phyloP scores from a whole-genome alignment of 2,888 invertebrate species.

The Operophtera brumata region DNA sequence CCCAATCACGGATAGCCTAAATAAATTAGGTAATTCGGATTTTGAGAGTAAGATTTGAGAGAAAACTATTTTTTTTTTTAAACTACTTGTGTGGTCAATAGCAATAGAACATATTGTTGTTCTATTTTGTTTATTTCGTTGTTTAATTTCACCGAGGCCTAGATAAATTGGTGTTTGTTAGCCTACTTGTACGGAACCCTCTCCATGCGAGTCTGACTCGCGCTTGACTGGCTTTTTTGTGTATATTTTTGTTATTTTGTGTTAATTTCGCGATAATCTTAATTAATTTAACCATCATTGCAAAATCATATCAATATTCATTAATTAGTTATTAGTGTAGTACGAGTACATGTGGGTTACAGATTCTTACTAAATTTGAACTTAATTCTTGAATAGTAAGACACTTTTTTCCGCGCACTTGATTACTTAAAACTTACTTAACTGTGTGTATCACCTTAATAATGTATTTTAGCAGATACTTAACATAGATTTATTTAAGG shows the following conservation, averaged over 20 bases:
- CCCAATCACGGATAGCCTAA: too few relatives aligned
- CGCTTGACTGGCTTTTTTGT: too few relatives aligned
- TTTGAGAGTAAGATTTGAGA: too few relatives aligned
- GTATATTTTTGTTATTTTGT: background rate
- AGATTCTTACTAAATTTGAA: constrained; percentile 6
- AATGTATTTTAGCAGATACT: constrained; percentile 7
- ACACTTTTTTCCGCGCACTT: constrained; percentile 10
- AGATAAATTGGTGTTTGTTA: too few relatives aligned
- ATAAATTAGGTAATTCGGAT: too few relatives aligned
- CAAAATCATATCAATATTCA: constrained; percentile 24
- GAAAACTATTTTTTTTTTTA: too few relatives aligned
- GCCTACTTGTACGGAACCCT: too few relatives aligned
- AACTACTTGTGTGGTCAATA: too few relatives aligned
- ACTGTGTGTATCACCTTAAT: constrained; percentile 9
- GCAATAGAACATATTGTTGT: too few relatives aligned
- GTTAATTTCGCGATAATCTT: background rate
- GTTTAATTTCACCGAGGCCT: too few relatives aligned
- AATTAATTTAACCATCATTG: constrained; percentile 2
- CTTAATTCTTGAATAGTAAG: constrained; percentile 3
- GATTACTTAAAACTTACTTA: constrained; percentile 3
- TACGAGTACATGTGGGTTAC: background rate
- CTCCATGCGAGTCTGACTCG: too few relatives aligned
- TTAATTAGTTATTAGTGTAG: constrained; percentile 19
- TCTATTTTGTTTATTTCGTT: too few relatives aligned
- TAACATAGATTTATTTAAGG: constrained; percentile 3